phyloP scores from a whole-genome alignment of 1,140 invertebrate genomes.

The Zaprionus tsacasi region DNA sequence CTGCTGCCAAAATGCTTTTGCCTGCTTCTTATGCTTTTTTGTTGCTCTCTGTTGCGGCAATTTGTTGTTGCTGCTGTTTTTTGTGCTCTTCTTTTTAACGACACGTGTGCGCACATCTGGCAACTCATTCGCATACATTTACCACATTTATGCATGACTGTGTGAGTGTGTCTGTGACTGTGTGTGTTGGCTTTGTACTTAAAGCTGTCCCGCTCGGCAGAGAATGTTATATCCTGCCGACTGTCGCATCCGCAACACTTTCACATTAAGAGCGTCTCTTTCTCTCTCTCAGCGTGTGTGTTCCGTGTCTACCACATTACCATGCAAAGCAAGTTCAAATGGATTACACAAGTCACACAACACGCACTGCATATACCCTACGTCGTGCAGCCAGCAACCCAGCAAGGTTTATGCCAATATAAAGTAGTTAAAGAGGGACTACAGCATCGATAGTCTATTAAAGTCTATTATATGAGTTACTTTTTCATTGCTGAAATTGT shows the following conservation, averaged over 20 bases:
- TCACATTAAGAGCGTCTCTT: slow-evolving; percentile 19
- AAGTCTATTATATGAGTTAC: neutral
- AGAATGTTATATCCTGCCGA: slow-evolving; percentile 66
- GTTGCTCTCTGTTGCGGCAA: slow-evolving; percentile 10
- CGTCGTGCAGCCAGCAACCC: neutral
- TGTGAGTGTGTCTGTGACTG: neutral
- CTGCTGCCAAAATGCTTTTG: slow-evolving; percentile 55
- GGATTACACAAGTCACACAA: slow-evolving; percentile 16
- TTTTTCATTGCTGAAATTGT: neutral
- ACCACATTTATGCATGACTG: slow-evolving; percentile 9
- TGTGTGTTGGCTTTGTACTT: slow-evolving; percentile 70
- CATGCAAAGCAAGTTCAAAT: slow-evolving; percentile 39
- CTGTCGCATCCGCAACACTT: slow-evolving; percentile 69
- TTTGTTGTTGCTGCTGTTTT: slow-evolving; percentile 47
- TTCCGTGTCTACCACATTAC: slow-evolving; percentile 21
- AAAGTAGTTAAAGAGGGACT: neutral
- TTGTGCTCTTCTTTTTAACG: slow-evolving; percentile 51
- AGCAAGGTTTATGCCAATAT: neutral
- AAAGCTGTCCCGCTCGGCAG: slow-evolving; percentile 60
- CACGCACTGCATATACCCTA: slow-evolving; percentile 6
- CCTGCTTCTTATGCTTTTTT: slow-evolving; percentile 45
- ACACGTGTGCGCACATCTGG: slow-evolving; percentile 75
- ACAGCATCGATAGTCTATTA: neutral
- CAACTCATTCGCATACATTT: slow-evolving; percentile 53
- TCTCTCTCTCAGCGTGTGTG: neutral